A percentile compares a stretch with the other conserved stretches of the same genome.
Evolutionary conservation across 2,113 vertebrate species (phyloP).

Genomic region (Electrona antarctica): DNA sequence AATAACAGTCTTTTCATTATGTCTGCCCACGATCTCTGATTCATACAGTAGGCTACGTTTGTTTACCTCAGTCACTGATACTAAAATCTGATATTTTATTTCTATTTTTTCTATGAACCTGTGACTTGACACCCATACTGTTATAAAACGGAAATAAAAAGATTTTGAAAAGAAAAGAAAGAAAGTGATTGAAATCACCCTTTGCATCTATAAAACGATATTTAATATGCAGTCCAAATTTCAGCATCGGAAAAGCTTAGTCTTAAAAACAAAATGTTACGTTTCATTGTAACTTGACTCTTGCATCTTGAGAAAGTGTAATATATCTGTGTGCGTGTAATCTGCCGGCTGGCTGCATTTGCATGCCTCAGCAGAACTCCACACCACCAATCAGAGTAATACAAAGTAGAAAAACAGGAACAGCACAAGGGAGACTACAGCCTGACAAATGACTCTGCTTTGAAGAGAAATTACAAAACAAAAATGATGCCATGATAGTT

Average conservation of each 20-base stretch:
- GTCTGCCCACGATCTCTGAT: no score
- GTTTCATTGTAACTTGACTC: background rate
- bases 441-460: background rate
- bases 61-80: no score
- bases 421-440: background rate
- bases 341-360: conserved; percentile 14
- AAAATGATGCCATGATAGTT: background rate
- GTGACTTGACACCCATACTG: no score
- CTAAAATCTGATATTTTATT: no score
- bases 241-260: conserved; percentile 1
- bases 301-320: background rate
- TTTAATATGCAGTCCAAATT: conserved; percentile 1
- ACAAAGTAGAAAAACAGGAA: conserved; percentile 53
- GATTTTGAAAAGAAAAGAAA: no score
- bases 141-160: no score
- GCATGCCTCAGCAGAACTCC: conserved; percentile 29
- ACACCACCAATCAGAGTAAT: conserved; percentile 36
- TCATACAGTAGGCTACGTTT: no score
- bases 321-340: conserved; percentile 9
- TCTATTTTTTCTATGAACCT: no score
- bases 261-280: background rate
- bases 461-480: background rate
- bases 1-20: no score
- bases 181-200: background rate
- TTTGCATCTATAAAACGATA: no score